Base-by-base conservation (phyloP, 2,888 invertebrate genomes). In the Julus scandinavius region DNA sequence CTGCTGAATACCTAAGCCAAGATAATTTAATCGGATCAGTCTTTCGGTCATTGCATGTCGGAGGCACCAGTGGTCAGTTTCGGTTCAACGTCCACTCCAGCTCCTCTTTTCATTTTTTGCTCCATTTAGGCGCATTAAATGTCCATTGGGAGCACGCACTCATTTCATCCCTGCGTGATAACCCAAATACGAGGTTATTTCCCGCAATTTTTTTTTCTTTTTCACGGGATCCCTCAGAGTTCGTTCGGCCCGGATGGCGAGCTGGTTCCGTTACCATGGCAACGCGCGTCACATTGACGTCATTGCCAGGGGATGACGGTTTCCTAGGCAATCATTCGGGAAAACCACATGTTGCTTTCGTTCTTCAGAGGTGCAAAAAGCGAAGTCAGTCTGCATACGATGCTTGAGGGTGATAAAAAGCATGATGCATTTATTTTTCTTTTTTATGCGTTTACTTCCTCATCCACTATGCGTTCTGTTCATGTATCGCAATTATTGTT, bases 201-300 rank as follows among this genome's bases (percentile, higher is more conserved):
- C 72, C 72, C 72, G 63, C 63, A 63, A 17, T n/a, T n/a, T 63
- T 54, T 54, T 54, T 45, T 45, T 45, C n/a, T 54, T 54, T 45
- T 45, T 45, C 1, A 5, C 54, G 3, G 54, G 15, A 13, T 54
- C 54, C 11, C 54, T 13, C 11, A 54, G 54, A 54, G 54, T 54
- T 17, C 54, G 54, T 54, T 54, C 54, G 54, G 54, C 63, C 63
- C 17, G 63, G 63, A 54, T 17, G 54, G n/a, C 63, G 63, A n/a
- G 6, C 63, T n/a, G 63, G 72, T 7, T 72, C 63, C 72, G 72
- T 72, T 20, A 20, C 29, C 72, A 20, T 7, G 72, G 72, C 72
- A 29, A 72, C 72, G 72, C 72, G 29, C 72, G 72, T 72, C 72
- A 72, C 72, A 29, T 29, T 72, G 72, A 72, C 72, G 72, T 72